Evolutionary conservation across 2,113 vertebrate genomes (phyloP).

Genomic region (Bos taurus): DNA sequence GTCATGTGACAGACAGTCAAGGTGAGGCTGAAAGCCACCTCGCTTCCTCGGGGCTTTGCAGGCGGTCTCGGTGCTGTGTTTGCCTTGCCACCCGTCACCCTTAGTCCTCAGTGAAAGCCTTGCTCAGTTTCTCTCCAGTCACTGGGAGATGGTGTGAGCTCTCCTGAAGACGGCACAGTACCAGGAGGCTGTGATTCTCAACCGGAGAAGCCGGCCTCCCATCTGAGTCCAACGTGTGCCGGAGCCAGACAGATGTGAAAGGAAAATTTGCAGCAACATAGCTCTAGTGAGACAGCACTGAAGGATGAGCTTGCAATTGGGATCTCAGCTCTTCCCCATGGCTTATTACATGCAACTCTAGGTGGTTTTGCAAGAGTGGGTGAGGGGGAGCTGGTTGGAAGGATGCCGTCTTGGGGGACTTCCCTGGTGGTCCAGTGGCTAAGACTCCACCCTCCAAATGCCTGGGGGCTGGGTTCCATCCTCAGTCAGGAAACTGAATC

Average conservation of each 20-base stretch:
- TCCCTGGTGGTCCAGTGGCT: background rate
- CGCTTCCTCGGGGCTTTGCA: too few relatives aligned
- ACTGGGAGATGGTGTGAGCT: background rate
- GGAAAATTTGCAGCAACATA: background rate
- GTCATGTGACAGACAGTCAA: background rate
- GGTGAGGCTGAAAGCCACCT: background rate
- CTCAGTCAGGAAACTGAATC: background rate
- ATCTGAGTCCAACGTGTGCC: background rate
- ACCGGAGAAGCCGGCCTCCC: background rate
- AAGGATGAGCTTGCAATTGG: background rate
- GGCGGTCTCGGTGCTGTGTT: background rate
- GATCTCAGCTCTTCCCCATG: fast-evolving
- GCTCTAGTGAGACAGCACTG: background rate
- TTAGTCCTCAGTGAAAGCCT: background rate
- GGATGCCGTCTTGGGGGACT: background rate
- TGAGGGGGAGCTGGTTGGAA: background rate
- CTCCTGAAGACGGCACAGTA: background rate
- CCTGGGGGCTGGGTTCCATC: background rate
- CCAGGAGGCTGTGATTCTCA: background rate
- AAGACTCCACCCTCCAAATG: background rate
- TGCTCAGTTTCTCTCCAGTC: background rate
- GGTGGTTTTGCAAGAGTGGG: background rate
- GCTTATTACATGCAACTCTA: background rate
- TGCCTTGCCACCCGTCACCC: background rate
- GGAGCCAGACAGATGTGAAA: background rate